Base-by-base conservation (phyloP, 2,113 vertebrate species). In the Catharus fuscescens region DNA sequence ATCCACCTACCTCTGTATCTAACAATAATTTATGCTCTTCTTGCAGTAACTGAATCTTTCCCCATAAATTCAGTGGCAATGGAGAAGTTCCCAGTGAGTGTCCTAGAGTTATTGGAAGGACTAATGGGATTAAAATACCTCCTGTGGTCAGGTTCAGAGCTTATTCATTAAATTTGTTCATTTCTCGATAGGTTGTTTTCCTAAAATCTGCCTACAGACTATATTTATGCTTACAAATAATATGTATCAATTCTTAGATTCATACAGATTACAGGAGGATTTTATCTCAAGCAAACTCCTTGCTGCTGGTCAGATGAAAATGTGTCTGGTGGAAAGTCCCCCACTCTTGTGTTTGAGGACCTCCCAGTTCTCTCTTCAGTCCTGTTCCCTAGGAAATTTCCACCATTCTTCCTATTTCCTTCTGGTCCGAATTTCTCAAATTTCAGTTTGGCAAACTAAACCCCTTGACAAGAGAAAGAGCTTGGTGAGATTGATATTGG, bases 381-480 rank as follows among this genome's bases (percentile, higher is more conserved):
- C 36, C 29, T 50, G 5, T 14, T 80, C 56, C 50, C 64, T 50
- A 52, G 56, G 64, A 83, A 94, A 80, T 78, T 78, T 80, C 47
- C 47, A 47, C 32, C 12, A 15, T 23, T 77, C 26, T 91, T 89
- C 26, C 20, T 42, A 34, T 62, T 94, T 62, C 69, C 23, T 73
- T 73, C 69, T 59, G 12, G 50, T 62, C 47, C 62, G 64, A 84
- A 81, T 92, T 62, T 84, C 69, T 92, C 77, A 80, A 19, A 54
- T 92, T 80, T 80, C 84, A 80, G 18, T 70, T 86, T 59, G 72
- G 64, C 60, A 89, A 89, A 42, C n/a, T 77, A 34, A 88, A 50
- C 12, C 29, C 15, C 47, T 92, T 70, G 77, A 86, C 29, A 88
- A 84, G 61, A 89, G 77, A 53, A 88, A 42, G 38, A 71, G 69